These are phyloP conservation scores for Drosophila paranaensis DNA, from an alignment of 2,888 invertebrate species.

Conservation along the genomic window DNA sequence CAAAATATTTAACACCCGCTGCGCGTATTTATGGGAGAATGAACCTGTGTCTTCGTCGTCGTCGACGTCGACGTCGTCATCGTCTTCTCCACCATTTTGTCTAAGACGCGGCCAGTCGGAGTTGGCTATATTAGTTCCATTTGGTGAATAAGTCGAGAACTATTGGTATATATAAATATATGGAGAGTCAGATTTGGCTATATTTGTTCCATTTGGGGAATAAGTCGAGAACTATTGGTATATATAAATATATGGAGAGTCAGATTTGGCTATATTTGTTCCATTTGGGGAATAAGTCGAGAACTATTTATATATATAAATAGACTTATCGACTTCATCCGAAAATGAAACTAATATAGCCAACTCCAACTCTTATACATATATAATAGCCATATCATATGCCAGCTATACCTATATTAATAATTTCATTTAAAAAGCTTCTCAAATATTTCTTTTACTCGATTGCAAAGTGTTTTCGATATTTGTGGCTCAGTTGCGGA, in stretches of 20 bases:
- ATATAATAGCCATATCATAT: too few species aligned
- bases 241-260: too few species aligned
- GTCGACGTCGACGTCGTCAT: slow-evolving; percentile 5
- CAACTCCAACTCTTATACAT: too few species aligned
- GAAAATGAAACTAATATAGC: too few species aligned
- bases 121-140: not conserved
- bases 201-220: not conserved
- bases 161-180: too few species aligned
- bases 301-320: not conserved
- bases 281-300: not conserved
- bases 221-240: not conserved
- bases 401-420: too few species aligned
- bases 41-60: slow-evolving; percentile 78
- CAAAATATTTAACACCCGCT: slow-evolving; percentile 82
- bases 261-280: not conserved
- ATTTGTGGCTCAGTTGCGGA: accelerated
- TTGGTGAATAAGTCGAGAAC: not conserved
- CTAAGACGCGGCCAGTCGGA: slow-evolving; percentile 50
- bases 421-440: not conserved
- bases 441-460: not conserved
- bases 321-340: too few species aligned
- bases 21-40: slow-evolving; percentile 83
- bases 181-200: not conserved
- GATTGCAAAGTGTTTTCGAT: not conserved
- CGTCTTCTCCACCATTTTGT: slow-evolving; percentile 70